These are phyloP conservation scores for Varecia variegata DNA, from an alignment of 2,797 vertebrate genomes.

Conservation along the genomic window DNA sequence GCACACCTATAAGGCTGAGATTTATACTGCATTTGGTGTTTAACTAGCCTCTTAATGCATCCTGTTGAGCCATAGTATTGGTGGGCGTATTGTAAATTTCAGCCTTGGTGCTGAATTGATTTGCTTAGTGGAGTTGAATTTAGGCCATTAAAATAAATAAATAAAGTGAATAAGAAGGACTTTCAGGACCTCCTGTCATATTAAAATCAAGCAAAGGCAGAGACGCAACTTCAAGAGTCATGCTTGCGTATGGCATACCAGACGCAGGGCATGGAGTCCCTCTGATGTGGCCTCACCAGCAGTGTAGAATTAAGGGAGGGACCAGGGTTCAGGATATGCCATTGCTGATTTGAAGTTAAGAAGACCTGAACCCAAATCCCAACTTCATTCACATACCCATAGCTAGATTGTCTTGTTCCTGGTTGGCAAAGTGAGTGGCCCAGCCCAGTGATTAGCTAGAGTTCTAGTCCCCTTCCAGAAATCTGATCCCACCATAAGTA, in stretches of 20 bases:
- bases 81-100: constrained; percentile 72
- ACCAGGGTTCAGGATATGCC: fast-evolving
- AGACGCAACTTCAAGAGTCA: not conserved
- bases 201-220: constrained; percentile 65
- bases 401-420: not conserved
- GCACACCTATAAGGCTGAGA: constrained; percentile 78
- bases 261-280: not conserved
- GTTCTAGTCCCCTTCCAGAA: not conserved
- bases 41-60: constrained; percentile 80
- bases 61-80: constrained; percentile 65
- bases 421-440: not conserved
- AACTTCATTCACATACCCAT: not conserved
- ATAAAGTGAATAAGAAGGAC: constrained; percentile 63
- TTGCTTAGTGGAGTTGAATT: constrained; percentile 76
- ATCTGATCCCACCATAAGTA: not conserved
- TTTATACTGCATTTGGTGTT: constrained; percentile 76
- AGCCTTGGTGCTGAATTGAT: constrained; percentile 68
- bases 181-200: constrained; percentile 41
- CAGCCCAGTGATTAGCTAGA: not conserved
- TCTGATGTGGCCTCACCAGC: not conserved
- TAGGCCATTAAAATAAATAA: constrained; percentile 78
- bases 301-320: not conserved
- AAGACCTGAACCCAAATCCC: not conserved
- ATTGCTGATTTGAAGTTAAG: not conserved
- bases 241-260: not conserved